phyloP scores from a whole-genome alignment of 2,113 vertebrate genomes.

The Megalops atlanticus region DNA sequence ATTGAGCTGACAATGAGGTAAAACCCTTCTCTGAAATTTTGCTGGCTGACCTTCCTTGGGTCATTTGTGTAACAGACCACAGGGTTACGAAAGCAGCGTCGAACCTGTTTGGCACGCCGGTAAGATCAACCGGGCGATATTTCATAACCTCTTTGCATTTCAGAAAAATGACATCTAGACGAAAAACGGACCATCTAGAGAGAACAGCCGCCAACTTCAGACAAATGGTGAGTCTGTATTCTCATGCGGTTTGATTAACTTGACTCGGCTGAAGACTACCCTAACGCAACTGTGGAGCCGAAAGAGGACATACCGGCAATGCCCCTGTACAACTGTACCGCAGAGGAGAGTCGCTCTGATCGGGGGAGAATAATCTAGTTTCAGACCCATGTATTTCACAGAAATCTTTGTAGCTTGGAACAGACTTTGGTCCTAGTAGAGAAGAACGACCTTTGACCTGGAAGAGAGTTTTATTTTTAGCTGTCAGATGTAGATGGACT shows the following conservation, averaged over 20 bases:
- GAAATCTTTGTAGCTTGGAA: not conserved
- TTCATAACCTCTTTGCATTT: constrained; percentile 38
- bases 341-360: no score
- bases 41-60: not conserved
- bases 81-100: no score
- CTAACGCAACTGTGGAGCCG: not conserved
- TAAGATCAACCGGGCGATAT: no score
- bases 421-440: not conserved
- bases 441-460: not conserved
- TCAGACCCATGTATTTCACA: no score
- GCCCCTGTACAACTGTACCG: no score
- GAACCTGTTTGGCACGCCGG: no score
- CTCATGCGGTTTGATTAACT: not conserved
- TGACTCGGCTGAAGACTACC: no score
- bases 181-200: constrained; percentile 84
- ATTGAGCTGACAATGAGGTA: constrained; percentile 10
- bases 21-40: not conserved
- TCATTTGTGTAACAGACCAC: not conserved
- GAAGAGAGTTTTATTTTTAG: not conserved
- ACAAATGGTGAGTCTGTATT: constrained; percentile 76
- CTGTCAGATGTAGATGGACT: not conserved
- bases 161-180: constrained; percentile 79
- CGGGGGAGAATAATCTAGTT: no score
- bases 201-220: constrained; percentile 83
- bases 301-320: not conserved